Base-by-base conservation (phyloP, 2,113 vertebrate species). In the Mormyrus lacerda region DNA sequence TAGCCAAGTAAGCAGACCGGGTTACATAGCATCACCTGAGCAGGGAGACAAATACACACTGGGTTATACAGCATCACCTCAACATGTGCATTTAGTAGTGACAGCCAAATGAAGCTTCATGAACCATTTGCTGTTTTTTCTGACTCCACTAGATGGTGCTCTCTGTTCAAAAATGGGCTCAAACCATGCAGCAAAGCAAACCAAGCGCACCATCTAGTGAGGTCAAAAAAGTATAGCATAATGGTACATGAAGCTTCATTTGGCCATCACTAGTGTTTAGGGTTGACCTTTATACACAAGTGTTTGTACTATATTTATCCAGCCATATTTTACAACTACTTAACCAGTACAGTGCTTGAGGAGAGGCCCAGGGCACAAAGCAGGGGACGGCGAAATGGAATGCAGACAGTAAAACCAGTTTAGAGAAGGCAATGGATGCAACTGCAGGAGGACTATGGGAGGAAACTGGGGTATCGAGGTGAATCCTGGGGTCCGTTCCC, bases 31-130 rank as follows among this genome's bases (percentile, higher is more conserved):
- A 99, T 91, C 83, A 99, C 95, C 98, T 99, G 95, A 0, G 3
- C 31, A 82, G 65, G 88, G 89, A 45, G 17, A 55, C 65, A 73
- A 19, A 86, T 4, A 7, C 55, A 53, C 5, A 88, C 6, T 0
- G 98, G 98, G 91, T 99, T 99, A 92, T 97, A 98, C 92, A 99
- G 95, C 91, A 99, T 91, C 76, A 99, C 95, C 98, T 99, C 95
- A 0, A 2, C 31, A 83, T 7, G 53, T 55, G 53, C 53, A 55
- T 55, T 21, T 55, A 55, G 53, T 55, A 55, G 19, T 21, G 53
- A 55, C 19, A 53, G 17, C 17, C 51, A 53, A 53, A 53, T 19
- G 17, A 17, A 51, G 50, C 50, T 51, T 51, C 50, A 51, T 51
- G 50, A 51, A 51, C 50, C 50, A 51, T 51, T 51, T 51, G 50